Base-by-base conservation (phyloP, 1,140 invertebrate genomes). In the Paraescarpia echinospica region DNA sequence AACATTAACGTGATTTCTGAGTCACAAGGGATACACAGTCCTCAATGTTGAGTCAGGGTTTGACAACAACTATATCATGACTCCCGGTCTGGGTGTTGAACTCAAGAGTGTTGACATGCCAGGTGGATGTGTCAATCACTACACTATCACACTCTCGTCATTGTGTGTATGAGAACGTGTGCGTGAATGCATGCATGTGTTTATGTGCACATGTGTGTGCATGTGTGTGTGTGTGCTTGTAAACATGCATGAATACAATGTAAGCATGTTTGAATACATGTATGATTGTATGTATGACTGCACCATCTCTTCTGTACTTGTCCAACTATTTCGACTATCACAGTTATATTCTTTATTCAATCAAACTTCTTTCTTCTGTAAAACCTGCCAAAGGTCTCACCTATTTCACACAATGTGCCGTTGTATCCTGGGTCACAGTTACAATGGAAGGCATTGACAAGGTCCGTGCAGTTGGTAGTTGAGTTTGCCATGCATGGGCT, bases 391-490 rank as follows among this genome's bases (percentile, higher is more conserved):
- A 6, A 77, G 35, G 35, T 90, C 90, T 90, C n/a, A 90, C 90
- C 90, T 31, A 90, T 90, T 41, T 90, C 90, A 90, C 90, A 90
- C 1, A 34, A 4, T 35, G 90, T 90, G 34, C 90, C 90, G 35
- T 90, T 90, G n/a, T 90, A 90, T 4, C 90, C 90, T 18, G 34
- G 34, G 9, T 34, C 34, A 41, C 90, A 90, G 0, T 34, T 6
- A 41, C 90, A 90, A 12, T 34, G 34, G n/a, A 35, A 90, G 12
- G 34, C 34, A 90, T 90, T 33, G 18, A 90, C 35, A 22, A 90
- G 90, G n/a, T 90, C 90, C 34, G 90, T 90, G 90, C 90, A 90
- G 27, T 77, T 77, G 59, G 59, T 31, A 12, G 90, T 90, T 22
- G 18, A 18, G 22, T 41, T 41, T 27, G 34, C 34, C n/a, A 22